Percentiles rank a stretch among this genome's conserved stretches.
These are phyloP conservation scores for Cyprinella venusta DNA, from an alignment of 2,797 vertebrate species.

Conservation along the genomic window DNA sequence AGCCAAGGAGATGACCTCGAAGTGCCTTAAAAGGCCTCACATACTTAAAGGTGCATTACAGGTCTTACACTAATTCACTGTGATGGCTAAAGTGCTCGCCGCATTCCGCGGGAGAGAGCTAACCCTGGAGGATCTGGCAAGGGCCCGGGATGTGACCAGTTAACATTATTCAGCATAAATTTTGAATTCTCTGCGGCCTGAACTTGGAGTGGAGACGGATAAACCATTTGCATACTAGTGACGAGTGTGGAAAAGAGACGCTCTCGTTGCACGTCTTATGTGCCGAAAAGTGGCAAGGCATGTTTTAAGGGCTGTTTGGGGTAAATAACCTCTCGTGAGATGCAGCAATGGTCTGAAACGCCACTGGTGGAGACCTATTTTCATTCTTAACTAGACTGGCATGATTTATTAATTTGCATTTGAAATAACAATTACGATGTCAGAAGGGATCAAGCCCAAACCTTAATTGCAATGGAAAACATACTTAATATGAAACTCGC, in stretches of 20 bases:
- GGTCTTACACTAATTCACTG: slow-evolving; percentile 90
- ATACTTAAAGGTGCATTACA: slow-evolving; percentile 92
- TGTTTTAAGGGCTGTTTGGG: slow-evolving; percentile 41
- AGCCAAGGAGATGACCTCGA: slow-evolving; percentile 77
- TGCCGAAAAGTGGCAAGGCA: slow-evolving; percentile 34
- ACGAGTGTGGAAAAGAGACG: slow-evolving; percentile 61
- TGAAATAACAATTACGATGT: slow-evolving; percentile 94
- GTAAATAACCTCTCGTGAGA: slow-evolving; percentile 62
- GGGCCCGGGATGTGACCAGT: slow-evolving; percentile 76
- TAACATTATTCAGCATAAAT: slow-evolving; percentile 86
- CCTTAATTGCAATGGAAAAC: slow-evolving; percentile 90
- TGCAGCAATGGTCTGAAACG: slow-evolving; percentile 76
- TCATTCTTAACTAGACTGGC: slow-evolving; percentile 90
- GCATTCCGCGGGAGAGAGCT: slow-evolving; percentile 80
- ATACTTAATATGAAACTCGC: slow-evolving; percentile 72
- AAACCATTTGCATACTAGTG: slow-evolving; percentile 76
- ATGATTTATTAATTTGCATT: slow-evolving; percentile 95
- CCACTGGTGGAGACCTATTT: slow-evolving; percentile 82
- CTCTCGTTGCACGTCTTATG: slow-evolving; percentile 68
- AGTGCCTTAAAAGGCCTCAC: slow-evolving; percentile 85
- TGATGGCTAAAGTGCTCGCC: slow-evolving; percentile 92
- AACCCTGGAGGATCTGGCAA: slow-evolving; percentile 74
- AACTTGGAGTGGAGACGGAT: slow-evolving; percentile 57
- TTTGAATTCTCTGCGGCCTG: slow-evolving; percentile 78
- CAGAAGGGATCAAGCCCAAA: slow-evolving; percentile 86